These are phyloP conservation scores for Geodia barretti DNA, from an alignment of 37 sponge, comb jelly and placozoan species.

Conservation along the genomic window DNA sequence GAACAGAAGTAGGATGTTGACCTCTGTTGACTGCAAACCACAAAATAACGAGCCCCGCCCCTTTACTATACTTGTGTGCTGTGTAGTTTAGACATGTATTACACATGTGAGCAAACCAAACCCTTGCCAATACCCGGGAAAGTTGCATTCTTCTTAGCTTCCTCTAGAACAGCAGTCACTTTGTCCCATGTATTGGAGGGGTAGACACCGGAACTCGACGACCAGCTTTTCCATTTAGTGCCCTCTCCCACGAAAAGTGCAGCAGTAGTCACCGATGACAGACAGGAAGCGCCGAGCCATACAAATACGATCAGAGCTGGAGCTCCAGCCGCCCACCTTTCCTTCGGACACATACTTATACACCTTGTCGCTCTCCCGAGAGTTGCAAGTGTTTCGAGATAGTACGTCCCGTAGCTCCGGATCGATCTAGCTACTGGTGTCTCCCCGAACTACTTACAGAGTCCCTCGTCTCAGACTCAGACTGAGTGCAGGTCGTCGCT, in stretches of 20 bases:
- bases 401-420: no score
- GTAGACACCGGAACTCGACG: not conserved
- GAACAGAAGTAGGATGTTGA: not conserved
- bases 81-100: not conserved
- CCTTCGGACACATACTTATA: not conserved
- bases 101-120: no score
- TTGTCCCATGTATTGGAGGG: not conserved
- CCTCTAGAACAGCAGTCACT: not conserved
- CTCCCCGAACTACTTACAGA: no score
- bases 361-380: not conserved
- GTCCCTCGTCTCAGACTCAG: no score
- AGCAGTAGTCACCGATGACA: not conserved
- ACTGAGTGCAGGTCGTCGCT: no score
- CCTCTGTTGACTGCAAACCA: no score
- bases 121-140: not conserved
- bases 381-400: no score
- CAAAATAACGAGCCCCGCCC: not conserved
- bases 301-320: not conserved
- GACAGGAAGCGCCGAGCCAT: not conserved
- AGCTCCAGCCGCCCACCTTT: not conserved
- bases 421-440: no score
- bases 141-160: not conserved
- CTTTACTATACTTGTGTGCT: not conserved
- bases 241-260: no score
- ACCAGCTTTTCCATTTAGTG: not conserved